Percentiles rank a stretch among this genome's conserved stretches.
Conservation (phyloP, 2,888 invertebrate genomes). For the Dolomedes plantarius region DNA sequence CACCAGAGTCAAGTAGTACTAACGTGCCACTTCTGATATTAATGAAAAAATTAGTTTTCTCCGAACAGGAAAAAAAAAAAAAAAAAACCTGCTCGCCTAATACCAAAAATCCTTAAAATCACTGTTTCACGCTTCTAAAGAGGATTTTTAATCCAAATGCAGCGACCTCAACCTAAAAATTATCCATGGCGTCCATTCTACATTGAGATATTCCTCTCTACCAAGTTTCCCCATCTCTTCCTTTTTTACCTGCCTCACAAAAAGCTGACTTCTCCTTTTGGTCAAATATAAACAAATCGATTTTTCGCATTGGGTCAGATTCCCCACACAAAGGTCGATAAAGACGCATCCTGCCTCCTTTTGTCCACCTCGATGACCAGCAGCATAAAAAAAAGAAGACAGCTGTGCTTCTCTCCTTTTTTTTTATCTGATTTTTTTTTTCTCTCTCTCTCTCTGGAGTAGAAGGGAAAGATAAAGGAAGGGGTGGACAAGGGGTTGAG, state of each 20-base stretch:
- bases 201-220: too few relatives aligned
- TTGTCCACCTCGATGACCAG: background rate
- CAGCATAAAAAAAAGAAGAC: background rate
- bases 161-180: too few relatives aligned
- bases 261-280: background rate
- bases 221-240: background rate
- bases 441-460: background rate
- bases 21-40: too few relatives aligned
- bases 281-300: slow-evolving; percentile 8
- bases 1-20: too few relatives aligned
- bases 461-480: background rate
- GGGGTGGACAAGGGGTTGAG: background rate
- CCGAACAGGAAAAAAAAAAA: too few relatives aligned
- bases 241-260: background rate
- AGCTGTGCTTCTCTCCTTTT: background rate
- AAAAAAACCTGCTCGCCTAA: too few relatives aligned
- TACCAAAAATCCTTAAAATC: too few relatives aligned
- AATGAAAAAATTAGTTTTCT: too few relatives aligned
- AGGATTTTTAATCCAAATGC: too few relatives aligned
- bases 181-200: too few relatives aligned
- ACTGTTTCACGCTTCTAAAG: too few relatives aligned
- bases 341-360: background rate
- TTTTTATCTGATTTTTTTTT: background rate
- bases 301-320: background rate
- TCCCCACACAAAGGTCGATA: background rate